Base-by-base conservation (phyloP, 2,797 vertebrate genomes). In the Lagocephalus sceleratus region DNA sequence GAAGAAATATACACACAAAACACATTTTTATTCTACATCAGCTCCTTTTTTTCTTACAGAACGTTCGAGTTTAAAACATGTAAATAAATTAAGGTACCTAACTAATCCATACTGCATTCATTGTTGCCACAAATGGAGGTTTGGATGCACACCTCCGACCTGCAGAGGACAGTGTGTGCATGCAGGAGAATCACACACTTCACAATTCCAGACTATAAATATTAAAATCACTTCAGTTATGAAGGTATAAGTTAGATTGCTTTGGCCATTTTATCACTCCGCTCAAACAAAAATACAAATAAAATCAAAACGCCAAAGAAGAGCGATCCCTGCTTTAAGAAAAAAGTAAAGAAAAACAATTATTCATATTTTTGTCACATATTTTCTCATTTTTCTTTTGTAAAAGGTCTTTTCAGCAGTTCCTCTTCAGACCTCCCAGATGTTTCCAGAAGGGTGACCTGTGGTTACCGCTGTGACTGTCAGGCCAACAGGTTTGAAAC, bases 161-260 rank as follows among this genome's bases (percentile, higher is more conserved):
- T 68, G 66, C 54, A 81, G 77, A 58, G 74, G 3, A 48, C 71
- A 68, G 7, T 58, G 53, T 72, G 46, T 54, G 39, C 23, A 53
- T 58, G 50, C 46, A 45, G 26, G 12, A 41, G 47, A 51, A 19
- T 44, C 15, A 0, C 6, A 1, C 50, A 40, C 39, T 40, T 39
- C 14, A 39, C 1, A 39, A 5, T 39, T 39, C 14, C 38, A 39
- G n/a, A n/a, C n/a, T n/a, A n/a, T n/a, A n/a, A n/a, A n/a, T n/a
- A n/a, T n/a, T n/a, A n/a, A n/a, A n/a, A n/a, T n/a, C n/a, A n/a
- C n/a, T n/a, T n/a, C n/a, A n/a, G n/a, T n/a, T n/a, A n/a, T n/a
- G n/a, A n/a, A n/a, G n/a, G 19, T 12, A 44, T 44, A 44, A 44
- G 14, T 21, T 21, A 15, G 3, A 20, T 20, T 43, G 20, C 9